Evolutionary conservation across 2,888 invertebrate genomes (phyloP), one percentile per base, ranked within the genome.

Genomic region (Formica aserva): DNA sequence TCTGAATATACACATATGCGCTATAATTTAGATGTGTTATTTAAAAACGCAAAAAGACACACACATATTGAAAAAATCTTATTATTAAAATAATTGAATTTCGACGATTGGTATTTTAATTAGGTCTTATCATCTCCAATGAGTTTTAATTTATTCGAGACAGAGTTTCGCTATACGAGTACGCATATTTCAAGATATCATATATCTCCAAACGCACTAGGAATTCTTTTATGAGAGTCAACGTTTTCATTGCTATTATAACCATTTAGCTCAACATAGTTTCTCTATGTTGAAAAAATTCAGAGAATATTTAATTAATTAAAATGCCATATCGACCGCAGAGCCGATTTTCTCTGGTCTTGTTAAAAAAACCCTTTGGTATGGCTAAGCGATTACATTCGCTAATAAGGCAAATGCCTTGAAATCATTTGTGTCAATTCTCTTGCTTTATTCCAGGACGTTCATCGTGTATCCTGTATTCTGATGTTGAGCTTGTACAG

Each of bases 271-370:
- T 22, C 32, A 15, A 35, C 13, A 38, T 45, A n/a, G 1, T 41
- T 69, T 60, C n/a, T 32, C 8, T 45, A 60, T 11, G 3, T 29
- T 60, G 4, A 48, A 26, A 69, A 1, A 69, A 32, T 69, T 60
- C 26, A 26, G 32, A 60, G 35, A 78, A 78, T 69, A 69, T 69
- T 35, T 69, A 35, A 22, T 9, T 60, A 32, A 48, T 69, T 60
- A 41, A 78, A 78, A 78, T 78, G 78, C 78, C 32, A 11, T 4
- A 45, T 35, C 35, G 6, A 6, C 15, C 77, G 60, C 22, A 66
- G 66, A 55, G 29, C 6, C 9, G 9, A 45, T 60, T 60, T n/a
- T 67, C 45, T 78, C 45, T 45, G 32, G 45, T 15, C 3, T 63
- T 52, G 26, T 55, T 38, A 15, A 55, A 45, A 78, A 18, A 78